Conservation (phyloP, 2,113 vertebrate genomes). For the Geococcyx californianus region DNA sequence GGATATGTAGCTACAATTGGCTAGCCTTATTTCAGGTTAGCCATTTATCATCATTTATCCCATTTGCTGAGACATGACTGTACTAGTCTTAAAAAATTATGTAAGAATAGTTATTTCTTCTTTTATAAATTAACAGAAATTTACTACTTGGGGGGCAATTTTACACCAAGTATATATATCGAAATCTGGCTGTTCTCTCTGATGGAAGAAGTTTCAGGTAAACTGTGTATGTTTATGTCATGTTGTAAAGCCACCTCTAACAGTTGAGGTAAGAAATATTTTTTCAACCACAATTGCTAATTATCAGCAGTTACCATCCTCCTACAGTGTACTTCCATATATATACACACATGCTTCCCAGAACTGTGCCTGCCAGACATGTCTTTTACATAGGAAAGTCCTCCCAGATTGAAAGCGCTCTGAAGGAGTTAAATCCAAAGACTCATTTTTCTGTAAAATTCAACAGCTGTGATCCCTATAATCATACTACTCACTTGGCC, state of each 20-base stretch:
- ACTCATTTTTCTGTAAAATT: neutral
- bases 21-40: neutral
- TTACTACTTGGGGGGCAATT: neutral
- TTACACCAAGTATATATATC: neutral
- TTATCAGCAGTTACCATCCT: neutral
- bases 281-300: neutral
- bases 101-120: neutral
- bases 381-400: neutral
- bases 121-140: neutral
- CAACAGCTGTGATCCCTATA: neutral
- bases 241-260: neutral
- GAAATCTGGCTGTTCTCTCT: neutral
- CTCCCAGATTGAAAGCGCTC: neutral
- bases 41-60: neutral
- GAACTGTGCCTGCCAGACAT: neutral
- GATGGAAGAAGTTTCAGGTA: neutral
- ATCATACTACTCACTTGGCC: neutral
- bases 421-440: neutral
- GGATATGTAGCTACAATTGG: neutral
- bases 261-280: neutral
- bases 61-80: neutral
- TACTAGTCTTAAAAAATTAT: neutral
- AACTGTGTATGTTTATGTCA: neutral
- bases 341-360: rapidly evolving
- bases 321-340: rapidly evolving